Conservation (phyloP, 2,113 vertebrate species). For the Pelecanus crispus region DNA sequence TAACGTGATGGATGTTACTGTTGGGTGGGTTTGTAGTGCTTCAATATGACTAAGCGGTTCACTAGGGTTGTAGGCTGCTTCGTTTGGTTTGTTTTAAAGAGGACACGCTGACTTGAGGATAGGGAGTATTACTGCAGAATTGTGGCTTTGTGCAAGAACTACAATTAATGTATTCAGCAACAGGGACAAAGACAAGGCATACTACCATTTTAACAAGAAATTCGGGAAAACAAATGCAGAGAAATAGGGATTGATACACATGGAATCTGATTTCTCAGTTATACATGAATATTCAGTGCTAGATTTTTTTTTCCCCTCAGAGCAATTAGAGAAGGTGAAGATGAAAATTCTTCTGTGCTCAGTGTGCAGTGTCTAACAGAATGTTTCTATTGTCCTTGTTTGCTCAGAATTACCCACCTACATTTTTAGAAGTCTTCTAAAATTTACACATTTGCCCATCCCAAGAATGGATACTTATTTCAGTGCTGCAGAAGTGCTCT, state of each 20-base stretch:
- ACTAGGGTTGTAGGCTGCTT: not conserved
- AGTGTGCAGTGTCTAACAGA: not conserved
- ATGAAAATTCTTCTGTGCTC: not conserved
- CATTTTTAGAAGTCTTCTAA: not conserved
- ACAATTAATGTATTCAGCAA: not conserved
- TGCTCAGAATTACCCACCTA: not conserved
- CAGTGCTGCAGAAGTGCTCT: not conserved
- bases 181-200: not conserved
- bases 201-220: not conserved
- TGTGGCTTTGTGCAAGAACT: not conserved
- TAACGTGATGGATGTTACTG: constrained; percentile 49
- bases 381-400: not conserved
- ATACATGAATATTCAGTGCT: not conserved
- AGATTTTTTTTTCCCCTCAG: not conserved
- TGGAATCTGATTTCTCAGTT: not conserved
- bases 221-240: not conserved
- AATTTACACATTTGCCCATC: not conserved
- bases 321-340: not conserved
- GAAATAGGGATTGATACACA: not conserved
- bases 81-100: not conserved
- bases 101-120: not conserved
- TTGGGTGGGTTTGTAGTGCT: constrained; percentile 21
- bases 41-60: not conserved
- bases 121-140: not conserved
- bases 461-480: not conserved